These are phyloP conservation scores for Hipposideros larvatus DNA, from an alignment of 2,797 vertebrate genomes.

Conservation along the genomic window DNA sequence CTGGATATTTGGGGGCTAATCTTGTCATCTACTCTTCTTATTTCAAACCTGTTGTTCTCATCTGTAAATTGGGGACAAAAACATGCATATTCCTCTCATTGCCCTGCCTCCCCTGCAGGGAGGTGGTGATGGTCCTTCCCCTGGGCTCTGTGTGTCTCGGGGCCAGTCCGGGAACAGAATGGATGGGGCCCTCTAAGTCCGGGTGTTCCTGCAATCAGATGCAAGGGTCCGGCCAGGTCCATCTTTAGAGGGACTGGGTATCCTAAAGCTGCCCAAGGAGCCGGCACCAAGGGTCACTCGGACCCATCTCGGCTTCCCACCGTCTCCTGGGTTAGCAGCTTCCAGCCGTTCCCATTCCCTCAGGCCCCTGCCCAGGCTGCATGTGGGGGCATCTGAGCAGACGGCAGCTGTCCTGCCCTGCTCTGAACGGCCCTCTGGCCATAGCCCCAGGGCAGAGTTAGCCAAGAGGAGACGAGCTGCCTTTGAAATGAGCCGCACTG, in stretches of 20 bases:
- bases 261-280: not conserved
- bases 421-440: not conserved
- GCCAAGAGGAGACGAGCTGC: not conserved
- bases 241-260: not conserved
- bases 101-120: not conserved
- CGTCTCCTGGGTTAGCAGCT: not conserved
- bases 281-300: not conserved
- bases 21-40: not conserved
- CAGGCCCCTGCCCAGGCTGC: accelerated
- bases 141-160: not conserved
- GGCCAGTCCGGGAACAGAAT: not conserved
- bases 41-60: not conserved
- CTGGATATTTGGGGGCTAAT: not conserved
- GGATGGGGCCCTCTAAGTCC: not conserved
- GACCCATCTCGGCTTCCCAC: accelerated
- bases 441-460: not conserved
- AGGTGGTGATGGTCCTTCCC: not conserved
- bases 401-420: accelerated
- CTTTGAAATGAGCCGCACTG: not conserved
- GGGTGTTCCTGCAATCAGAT: not conserved
- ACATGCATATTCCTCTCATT: accelerated
- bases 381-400: accelerated
- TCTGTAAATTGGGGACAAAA: not conserved
- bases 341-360: not conserved
- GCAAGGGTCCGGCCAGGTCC: no score